These are phyloP conservation scores for Atrichornis clamosus DNA, from an alignment of 2,113 vertebrate species.

Conservation along the genomic window DNA sequence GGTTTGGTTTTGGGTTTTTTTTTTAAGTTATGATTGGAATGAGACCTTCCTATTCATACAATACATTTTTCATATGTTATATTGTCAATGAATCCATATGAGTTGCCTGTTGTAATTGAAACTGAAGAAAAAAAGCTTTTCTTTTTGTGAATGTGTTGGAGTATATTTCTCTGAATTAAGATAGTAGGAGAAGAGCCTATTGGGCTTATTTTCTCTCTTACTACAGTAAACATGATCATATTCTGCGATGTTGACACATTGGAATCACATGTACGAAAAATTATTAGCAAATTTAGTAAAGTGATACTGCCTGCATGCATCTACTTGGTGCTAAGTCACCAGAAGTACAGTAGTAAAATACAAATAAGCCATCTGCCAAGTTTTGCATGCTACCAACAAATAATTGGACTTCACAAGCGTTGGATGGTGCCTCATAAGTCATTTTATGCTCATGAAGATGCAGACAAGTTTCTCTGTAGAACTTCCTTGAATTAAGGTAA, in stretches of 20 bases:
- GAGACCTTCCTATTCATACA: background rate
- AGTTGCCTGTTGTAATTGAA: background rate
- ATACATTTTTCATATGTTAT: background rate
- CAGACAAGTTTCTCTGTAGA: background rate
- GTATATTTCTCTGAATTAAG: background rate
- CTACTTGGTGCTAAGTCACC: background rate
- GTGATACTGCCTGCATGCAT: rapidly evolving
- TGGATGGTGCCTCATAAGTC: background rate
- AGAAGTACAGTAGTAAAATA: background rate
- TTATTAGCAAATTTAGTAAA: background rate
- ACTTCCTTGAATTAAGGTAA: background rate
- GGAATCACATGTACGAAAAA: rapidly evolving
- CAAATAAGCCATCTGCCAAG: background rate
- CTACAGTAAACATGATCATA: background rate
- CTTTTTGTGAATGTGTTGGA: background rate
- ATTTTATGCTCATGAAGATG: background rate
- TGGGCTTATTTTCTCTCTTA: background rate
- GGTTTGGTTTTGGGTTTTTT: background rate
- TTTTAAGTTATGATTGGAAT: background rate
- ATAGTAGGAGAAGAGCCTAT: background rate
- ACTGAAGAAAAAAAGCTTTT: rapidly evolving
- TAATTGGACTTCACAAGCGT: background rate
- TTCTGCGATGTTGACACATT: background rate
- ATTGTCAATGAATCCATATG: background rate
- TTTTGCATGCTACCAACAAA: background rate